These are phyloP conservation scores for Pyrgilauda ruficollis DNA, from an alignment of 2,113 vertebrate species.

Conservation along the genomic window DNA sequence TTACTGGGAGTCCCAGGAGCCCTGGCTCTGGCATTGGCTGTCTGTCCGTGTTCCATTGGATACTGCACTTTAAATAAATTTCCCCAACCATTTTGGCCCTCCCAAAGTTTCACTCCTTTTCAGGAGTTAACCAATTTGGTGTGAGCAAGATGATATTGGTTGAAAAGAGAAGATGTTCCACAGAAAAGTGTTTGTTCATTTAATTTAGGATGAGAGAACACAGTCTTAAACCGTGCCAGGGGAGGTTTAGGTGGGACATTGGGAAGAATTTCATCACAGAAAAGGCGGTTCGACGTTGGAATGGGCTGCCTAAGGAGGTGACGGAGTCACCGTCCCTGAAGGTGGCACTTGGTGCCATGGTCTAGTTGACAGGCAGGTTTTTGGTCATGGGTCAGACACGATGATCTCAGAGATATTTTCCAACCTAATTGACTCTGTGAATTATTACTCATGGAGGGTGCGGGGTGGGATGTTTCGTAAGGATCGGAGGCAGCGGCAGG, in stretches of 20 bases:
- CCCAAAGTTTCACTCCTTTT: neutral
- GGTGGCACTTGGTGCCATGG: neutral
- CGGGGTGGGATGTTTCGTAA: accelerated
- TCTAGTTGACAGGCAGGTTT: neutral
- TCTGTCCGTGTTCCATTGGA: accelerated
- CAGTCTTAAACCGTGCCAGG: too few relatives aligned
- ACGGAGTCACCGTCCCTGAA: neutral
- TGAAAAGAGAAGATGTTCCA: neutral
- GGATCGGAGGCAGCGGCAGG: neutral
- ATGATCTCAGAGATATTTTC: neutral
- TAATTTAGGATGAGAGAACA: neutral
- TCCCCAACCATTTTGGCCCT: neutral
- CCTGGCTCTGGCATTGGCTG: neutral
- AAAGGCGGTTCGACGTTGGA: neutral
- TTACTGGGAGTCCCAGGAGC: neutral
- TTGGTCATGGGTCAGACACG: neutral
- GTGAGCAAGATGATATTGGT: accelerated
- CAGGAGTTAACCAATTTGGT: neutral
- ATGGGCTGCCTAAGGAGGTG: neutral
- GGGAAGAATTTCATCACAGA: neutral
- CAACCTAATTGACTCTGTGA: neutral
- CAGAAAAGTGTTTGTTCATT: neutral
- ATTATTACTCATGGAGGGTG: neutral
- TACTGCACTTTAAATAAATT: accelerated
- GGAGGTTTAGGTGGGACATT: neutral